Evolutionary conservation across 2,113 vertebrate species (phyloP).

Genomic region (Pollimyrus isidori): DNA sequence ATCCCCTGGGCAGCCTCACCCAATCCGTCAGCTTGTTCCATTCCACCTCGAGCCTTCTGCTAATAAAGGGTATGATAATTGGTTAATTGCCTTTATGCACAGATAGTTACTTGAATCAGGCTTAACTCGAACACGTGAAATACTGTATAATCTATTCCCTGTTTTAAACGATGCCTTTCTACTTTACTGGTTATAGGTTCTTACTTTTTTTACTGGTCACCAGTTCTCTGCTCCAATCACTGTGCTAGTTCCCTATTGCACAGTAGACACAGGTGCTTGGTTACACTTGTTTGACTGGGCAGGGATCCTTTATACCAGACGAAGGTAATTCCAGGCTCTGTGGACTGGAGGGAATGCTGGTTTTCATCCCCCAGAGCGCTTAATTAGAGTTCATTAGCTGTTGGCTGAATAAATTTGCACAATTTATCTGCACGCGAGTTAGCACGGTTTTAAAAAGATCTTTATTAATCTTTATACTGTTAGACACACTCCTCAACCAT

Average conservation of each 20-base stretch:
- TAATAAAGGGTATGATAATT: not conserved
- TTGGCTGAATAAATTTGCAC: conserved; percentile 4
- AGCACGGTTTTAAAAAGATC: not conserved
- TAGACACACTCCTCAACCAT: not conserved
- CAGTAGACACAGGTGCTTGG: not conserved
- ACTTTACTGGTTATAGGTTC: not conserved
- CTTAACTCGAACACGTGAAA: not conserved
- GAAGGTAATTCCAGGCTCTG: not conserved
- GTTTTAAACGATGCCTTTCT: not conserved
- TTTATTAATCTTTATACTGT: not conserved
- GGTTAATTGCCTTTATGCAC: not conserved
- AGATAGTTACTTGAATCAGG: not conserved
- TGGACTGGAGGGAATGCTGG: not conserved
- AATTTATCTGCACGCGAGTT: not conserved
- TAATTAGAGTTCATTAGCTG: conserved; percentile 5
- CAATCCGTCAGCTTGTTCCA: not conserved
- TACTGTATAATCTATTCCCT: not conserved
- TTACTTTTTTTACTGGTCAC: not conserved
- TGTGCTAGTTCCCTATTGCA: not conserved
- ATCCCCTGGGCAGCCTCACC: not conserved
- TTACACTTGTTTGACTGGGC: not conserved
- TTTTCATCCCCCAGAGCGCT: not conserved
- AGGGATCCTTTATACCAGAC: not conserved
- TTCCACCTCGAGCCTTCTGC: not conserved
- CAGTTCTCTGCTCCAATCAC: not conserved